phyloP scores from a whole-genome alignment of 92 coral and sea anemone species.

The Paragorgia papillata region DNA sequence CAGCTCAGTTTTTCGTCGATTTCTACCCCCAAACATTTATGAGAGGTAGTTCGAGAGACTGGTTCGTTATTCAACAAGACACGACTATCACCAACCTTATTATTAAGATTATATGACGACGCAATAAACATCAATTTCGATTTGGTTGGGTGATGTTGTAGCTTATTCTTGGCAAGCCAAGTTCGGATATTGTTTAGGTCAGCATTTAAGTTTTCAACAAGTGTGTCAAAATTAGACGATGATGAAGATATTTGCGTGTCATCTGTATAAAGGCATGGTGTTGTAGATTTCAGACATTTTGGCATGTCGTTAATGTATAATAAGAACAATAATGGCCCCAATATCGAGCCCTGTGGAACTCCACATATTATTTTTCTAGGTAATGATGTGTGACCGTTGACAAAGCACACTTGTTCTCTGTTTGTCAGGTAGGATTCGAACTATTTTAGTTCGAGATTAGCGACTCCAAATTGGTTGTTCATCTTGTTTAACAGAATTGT shows the following conservation, averaged over 20 bases:
- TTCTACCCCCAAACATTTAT: constrained; percentile 27
- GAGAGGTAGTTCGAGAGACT: neutral
- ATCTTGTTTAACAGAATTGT: constrained; percentile 14
- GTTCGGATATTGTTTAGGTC: constrained; percentile 10
- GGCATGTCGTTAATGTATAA: constrained; percentile 50
- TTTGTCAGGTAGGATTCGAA: constrained; percentile 7
- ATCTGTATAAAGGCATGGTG: constrained; percentile 52
- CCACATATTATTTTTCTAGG: constrained; percentile 46
- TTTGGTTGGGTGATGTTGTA: constrained; percentile 49
- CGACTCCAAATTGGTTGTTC: constrained; percentile 28
- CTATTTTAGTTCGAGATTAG: constrained; percentile 10
- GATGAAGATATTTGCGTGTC: constrained; percentile 49
- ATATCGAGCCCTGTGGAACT: constrained; percentile 61
- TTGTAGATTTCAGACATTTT: constrained; percentile 34
- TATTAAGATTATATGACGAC: constrained; percentile 36
- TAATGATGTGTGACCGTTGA: constrained; percentile 44
- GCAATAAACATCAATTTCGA: constrained; percentile 47
- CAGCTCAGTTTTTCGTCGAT: constrained; percentile 20
- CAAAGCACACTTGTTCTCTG: constrained; percentile 46
- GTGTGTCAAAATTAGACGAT: constrained; percentile 10
- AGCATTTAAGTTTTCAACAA: constrained; percentile 13
- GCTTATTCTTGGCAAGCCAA: constrained; percentile 44
- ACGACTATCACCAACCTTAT: constrained; percentile 22
- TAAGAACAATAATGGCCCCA: constrained; percentile 56
- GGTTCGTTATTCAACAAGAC: neutral